Evolutionary conservation across 2,797 vertebrate genomes (phyloP).

Genomic region (Poeciliopsis presidionis): DNA sequence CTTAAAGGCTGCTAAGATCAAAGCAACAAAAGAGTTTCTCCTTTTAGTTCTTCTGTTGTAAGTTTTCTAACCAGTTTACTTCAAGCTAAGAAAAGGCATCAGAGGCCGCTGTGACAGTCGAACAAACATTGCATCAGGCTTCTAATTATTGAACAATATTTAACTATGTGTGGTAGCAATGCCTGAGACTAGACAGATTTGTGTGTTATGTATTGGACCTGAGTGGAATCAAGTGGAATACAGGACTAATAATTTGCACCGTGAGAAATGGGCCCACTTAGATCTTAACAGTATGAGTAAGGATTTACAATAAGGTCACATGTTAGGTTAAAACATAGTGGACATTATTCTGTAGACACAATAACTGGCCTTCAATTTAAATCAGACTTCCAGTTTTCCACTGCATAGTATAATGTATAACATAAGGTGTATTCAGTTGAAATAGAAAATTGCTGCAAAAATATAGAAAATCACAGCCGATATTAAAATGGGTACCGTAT

Average conservation of each 20-base stretch:
- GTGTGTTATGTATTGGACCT: not conserved
- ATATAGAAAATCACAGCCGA: not conserved
- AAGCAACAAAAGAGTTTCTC: not conserved
- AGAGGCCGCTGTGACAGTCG: slow-evolving; percentile 7
- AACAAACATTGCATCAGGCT: slow-evolving; percentile 42
- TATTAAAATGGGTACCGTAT: not conserved
- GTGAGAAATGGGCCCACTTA: not conserved
- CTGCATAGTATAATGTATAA: not conserved
- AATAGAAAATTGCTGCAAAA: not conserved
- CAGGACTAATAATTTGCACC: slow-evolving; percentile 10
- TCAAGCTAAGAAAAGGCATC: slow-evolving; percentile 7
- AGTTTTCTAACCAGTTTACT: not conserved
- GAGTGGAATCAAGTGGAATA: not conserved
- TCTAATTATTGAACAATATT: slow-evolving; percentile 46
- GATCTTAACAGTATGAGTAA: not conserved
- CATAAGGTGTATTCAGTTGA: not conserved
- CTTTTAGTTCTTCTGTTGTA: not conserved
- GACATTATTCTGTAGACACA: not conserved
- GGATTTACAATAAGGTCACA: not conserved
- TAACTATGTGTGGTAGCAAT: slow-evolving; percentile 23
- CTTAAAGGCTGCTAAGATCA: not conserved
- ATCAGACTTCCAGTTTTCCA: not conserved
- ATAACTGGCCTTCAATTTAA: not conserved
- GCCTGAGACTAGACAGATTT: not conserved
- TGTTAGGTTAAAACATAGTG: not conserved